Evolutionary conservation across 2,888 invertebrate genomes (phyloP).

Genomic region (Drosophila eohydei): DNA sequence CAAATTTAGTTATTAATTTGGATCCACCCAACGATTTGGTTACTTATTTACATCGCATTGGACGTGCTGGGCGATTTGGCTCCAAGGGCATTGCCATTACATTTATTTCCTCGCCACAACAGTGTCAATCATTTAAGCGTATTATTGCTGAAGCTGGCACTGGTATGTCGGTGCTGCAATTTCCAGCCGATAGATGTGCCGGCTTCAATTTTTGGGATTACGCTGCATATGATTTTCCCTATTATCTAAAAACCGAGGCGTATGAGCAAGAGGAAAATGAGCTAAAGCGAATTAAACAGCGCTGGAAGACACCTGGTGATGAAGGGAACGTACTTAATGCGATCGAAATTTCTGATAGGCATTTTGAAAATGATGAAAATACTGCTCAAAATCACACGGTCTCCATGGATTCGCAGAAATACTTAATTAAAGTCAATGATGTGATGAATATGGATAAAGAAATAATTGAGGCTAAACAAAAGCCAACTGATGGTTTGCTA

Average conservation of each 20-base stretch:
- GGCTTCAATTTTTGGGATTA: constrained; percentile 78
- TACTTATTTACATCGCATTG: constrained; percentile 97
- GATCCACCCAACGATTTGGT: constrained; percentile 92
- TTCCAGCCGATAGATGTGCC: constrained; percentile 78
- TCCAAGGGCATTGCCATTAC: constrained; percentile 92
- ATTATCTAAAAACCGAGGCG: constrained; percentile 32
- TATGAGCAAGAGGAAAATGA: constrained; percentile 25
- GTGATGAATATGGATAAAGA: background rate
- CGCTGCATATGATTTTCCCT: constrained; percentile 61
- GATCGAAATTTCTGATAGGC: background rate
- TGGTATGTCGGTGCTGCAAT: constrained; percentile 85
- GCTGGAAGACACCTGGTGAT: constrained; percentile 15
- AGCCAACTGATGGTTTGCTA: background rate
- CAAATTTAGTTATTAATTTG: constrained; percentile 96
- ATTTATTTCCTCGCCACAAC: constrained; percentile 89
- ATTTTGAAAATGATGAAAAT: background rate
- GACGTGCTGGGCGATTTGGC: constrained; percentile 97
- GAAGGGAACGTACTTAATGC: background rate
- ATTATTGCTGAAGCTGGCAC: constrained; percentile 87
- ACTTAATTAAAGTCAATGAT: background rate
- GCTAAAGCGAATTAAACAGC: constrained; percentile 42
- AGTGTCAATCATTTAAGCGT: constrained; percentile 87
- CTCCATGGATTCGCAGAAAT: background rate
- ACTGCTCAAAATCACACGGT: background rate
- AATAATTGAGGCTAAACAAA: background rate